Evolutionary conservation across 2,797 vertebrate genomes (phyloP).

Genomic region (Amblyopsis hoosieri): DNA sequence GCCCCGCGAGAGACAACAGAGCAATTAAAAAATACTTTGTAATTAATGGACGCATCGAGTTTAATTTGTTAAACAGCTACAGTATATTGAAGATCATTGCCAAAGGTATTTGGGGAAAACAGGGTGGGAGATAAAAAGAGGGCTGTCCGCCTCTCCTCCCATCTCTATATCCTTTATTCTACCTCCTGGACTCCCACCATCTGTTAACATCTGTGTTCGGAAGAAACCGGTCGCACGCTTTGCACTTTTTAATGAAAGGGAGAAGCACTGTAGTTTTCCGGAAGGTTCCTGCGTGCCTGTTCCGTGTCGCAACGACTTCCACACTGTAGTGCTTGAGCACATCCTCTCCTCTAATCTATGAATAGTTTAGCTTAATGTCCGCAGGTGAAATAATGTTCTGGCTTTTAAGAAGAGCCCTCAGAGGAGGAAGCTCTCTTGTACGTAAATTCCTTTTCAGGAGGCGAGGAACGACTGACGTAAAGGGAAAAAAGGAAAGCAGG

Average conservation of each 20-base stretch:
- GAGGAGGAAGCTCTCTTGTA: slow-evolving; percentile 17
- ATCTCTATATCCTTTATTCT: slow-evolving; percentile 22
- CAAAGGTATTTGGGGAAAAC: slow-evolving; percentile 10
- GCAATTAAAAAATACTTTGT: slow-evolving; percentile 70
- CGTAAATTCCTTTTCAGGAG: slow-evolving; percentile 12
- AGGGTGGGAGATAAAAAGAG: slow-evolving; percentile 25
- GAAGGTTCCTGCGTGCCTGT: too few relatives aligned
- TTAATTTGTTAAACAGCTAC: slow-evolving; percentile 70
- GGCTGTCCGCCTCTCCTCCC: slow-evolving; percentile 23
- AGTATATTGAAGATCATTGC: slow-evolving; percentile 37
- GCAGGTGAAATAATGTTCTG: slow-evolving; percentile 5
- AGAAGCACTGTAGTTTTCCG: neutral
- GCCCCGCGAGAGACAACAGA: slow-evolving; percentile 46
- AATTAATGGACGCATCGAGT: slow-evolving; percentile 72
- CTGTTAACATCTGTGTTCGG: slow-evolving; percentile 16
- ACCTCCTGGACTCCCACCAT: slow-evolving; percentile 13
- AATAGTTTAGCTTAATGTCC: slow-evolving; percentile 5
- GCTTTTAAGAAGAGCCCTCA: slow-evolving; percentile 18
- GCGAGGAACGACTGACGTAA: slow-evolving; percentile 33
- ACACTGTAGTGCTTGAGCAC: slow-evolving; percentile 1
- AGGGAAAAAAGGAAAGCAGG: slow-evolving; percentile 4
- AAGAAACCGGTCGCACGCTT: too few relatives aligned
- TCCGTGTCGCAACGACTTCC: too few relatives aligned
- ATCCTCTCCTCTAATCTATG: slow-evolving; percentile 5
- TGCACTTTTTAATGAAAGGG: too few relatives aligned